These are phyloP conservation scores for Gymnocephalus cernua DNA, from an alignment of 2,113 vertebrate genomes.

Conservation along the genomic window DNA sequence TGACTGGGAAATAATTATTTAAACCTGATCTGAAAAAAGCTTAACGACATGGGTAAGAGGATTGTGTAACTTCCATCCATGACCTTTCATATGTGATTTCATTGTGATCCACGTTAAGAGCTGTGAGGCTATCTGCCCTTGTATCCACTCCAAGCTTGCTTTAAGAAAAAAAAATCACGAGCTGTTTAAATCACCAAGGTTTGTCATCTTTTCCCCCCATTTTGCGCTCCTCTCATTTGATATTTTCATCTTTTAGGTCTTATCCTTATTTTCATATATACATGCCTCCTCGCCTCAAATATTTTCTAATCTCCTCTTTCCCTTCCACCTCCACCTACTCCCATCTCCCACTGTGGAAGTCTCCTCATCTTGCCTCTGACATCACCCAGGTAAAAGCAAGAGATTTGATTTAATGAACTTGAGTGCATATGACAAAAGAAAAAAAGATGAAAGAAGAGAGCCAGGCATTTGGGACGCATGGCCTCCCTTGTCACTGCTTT, in stretches of 20 bases:
- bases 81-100: conserved; percentile 50
- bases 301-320: neutral
- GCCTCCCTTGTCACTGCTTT: conserved; percentile 32
- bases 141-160: conserved; percentile 21
- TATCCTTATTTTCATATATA: conserved; percentile 10
- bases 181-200: conserved; percentile 29
- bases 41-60: neutral
- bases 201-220: conserved; percentile 1
- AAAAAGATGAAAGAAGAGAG: neutral
- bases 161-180: conserved; percentile 33
- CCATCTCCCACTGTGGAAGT: conserved; percentile 19
- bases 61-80: conserved; percentile 32
- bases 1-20: neutral
- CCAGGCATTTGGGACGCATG: conserved; percentile 21
- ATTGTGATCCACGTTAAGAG: conserved; percentile 25
- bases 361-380: conserved; percentile 31
- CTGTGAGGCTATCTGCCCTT: conserved; percentile 43
- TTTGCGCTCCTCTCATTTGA: neutral
- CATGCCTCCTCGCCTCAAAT: neutral
- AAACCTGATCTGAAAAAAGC: neutral
- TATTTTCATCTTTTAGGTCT: conserved; percentile 19
- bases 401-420: conserved; percentile 59
- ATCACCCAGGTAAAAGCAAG: conserved; percentile 51
- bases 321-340: conserved; percentile 3
- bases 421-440: conserved; percentile 44